Conservation (phyloP, 2,888 invertebrate species). For the Masnerella sp. region DNA sequence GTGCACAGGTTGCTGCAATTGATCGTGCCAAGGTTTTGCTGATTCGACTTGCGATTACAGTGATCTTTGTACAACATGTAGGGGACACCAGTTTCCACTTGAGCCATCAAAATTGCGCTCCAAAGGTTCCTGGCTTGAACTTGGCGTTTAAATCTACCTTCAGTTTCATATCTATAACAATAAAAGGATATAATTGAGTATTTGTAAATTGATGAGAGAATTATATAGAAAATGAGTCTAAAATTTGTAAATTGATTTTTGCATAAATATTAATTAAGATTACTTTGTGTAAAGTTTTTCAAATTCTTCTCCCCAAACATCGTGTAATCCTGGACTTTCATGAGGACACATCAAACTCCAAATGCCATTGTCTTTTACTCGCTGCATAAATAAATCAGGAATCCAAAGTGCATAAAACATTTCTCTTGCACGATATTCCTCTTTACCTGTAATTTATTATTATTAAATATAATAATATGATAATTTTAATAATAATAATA, state of each 20-base stretch:
- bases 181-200: too few species aligned
- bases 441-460: conserved; percentile 84
- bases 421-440: conserved; percentile 95
- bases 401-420: conserved; percentile 99
- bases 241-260: too few species aligned
- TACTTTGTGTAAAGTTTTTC: conserved; percentile 89
- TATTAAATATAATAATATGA: background rate
- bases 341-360: conserved; percentile 99
- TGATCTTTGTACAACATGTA: conserved; percentile 98
- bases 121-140: conserved; percentile 92
- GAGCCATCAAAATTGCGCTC: conserved; percentile 95
- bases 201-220: too few species aligned
- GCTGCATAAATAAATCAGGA: conserved; percentile 98
- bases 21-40: conserved; percentile 98
- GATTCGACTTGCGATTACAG: conserved; percentile 98
- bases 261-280: too few species aligned
- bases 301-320: conserved; percentile 97
- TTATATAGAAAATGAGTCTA: too few species aligned
- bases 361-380: conserved; percentile 88
- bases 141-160: conserved; percentile 83
- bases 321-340: conserved; percentile 92
- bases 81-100: conserved; percentile 98
- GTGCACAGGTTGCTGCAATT: conserved; percentile 99
- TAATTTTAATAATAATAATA: too few species aligned
- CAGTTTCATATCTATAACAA: conserved; percentile 93